phyloP scores from a whole-genome alignment of 2,113 vertebrate genomes.

The Mastomys natalensis region DNA sequence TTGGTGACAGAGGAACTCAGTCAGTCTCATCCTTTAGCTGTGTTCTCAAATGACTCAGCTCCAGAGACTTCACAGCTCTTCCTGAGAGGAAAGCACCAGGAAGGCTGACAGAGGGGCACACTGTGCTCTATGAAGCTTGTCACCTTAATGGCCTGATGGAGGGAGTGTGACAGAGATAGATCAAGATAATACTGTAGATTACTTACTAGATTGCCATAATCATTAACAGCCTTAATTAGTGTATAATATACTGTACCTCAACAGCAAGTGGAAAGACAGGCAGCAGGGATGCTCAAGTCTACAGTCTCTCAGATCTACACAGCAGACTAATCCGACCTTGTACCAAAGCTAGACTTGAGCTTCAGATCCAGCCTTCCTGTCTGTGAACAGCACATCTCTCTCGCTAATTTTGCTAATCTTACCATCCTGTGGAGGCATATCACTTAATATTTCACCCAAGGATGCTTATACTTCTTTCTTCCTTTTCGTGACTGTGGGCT shows the following conservation, averaged over 20 bases:
- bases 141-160: slow-evolving; percentile 87
- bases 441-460: background rate
- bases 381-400: background rate
- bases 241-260: slow-evolving; percentile 83
- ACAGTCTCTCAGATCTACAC: background rate
- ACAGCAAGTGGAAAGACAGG: slow-evolving; percentile 69
- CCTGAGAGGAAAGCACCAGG: background rate
- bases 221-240: slow-evolving; percentile 89
- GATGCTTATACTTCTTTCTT: background rate
- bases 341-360: background rate
- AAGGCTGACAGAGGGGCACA: slow-evolving; percentile 59
- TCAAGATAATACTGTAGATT: slow-evolving; percentile 82
- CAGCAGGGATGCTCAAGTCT: slow-evolving; percentile 68
- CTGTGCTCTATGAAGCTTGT: slow-evolving; percentile 78
- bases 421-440: background rate
- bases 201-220: slow-evolving; percentile 84
- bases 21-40: background rate
- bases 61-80: background rate
- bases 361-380: background rate
- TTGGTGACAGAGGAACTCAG: background rate
- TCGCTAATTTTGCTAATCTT: background rate
- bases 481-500: background rate
- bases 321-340: background rate
- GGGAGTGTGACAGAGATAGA: slow-evolving; percentile 86
- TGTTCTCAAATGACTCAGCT: background rate